Evolutionary conservation across 2,113 vertebrate species (phyloP).

Genomic region (Paramormyrops kingsleyae): DNA sequence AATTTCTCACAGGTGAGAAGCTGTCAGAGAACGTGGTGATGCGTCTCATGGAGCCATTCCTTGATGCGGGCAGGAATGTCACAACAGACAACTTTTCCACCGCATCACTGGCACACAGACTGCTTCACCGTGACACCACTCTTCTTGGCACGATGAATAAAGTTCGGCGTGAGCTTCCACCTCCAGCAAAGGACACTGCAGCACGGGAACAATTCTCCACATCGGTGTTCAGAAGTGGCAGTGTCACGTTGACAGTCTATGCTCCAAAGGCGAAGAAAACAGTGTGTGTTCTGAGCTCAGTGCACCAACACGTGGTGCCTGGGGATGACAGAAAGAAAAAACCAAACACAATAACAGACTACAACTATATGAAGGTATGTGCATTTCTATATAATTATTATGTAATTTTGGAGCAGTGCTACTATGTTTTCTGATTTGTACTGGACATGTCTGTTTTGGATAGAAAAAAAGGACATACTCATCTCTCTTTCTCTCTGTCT

Average conservation of each 20-base stretch:
- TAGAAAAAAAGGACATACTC: too few relatives aligned
- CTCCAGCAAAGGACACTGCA: neutral
- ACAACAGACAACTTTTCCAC: slow-evolving; percentile 10
- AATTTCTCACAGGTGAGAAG: slow-evolving; percentile 1
- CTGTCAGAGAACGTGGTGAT: slow-evolving; percentile 10
- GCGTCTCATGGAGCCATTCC: slow-evolving; percentile 10
- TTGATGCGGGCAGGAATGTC: slow-evolving; percentile 10
- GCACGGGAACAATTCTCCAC: neutral
- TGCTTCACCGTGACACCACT: neutral
- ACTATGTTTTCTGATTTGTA: too few relatives aligned
- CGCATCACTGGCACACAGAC: neutral
- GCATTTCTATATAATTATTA: too few relatives aligned
- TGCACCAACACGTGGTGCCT: too few relatives aligned
- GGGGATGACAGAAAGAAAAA: too few relatives aligned
- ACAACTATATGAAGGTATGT: too few relatives aligned
- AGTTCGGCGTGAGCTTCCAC: neutral
- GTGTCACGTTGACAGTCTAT: neutral
- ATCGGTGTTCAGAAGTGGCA: neutral
- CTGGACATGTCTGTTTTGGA: too few relatives aligned
- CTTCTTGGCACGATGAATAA: neutral
- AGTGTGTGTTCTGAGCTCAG: too few relatives aligned
- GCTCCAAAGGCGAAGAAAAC: too few relatives aligned
- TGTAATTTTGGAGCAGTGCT: too few relatives aligned
- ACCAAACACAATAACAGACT: too few relatives aligned
- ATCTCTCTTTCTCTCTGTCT: too few relatives aligned